Base-by-base conservation (phyloP, 2,113 vertebrate genomes). In the Limnothrissa miodon region DNA sequence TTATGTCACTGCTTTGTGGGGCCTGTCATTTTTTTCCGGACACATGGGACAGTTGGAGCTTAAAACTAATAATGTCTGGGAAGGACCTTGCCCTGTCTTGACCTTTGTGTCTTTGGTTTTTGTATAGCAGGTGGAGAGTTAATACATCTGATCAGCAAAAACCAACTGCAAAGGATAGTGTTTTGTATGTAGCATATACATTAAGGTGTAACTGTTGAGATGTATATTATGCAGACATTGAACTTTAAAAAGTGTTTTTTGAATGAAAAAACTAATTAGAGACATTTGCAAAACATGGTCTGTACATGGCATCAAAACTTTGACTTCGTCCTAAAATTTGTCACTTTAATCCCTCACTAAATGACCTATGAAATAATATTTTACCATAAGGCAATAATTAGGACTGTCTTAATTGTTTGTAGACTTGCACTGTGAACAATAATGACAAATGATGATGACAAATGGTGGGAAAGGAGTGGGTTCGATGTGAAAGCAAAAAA, bases 1-100 rank as follows among this genome's bases (percentile, higher is more conserved):
- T 74, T 74, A 74, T 74, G 66, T 36, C 33, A 74, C 66, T 74
- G 0, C 66, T 36, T 33, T 74, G 66, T 15, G 29, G 66, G 13
- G 66, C 13, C 29, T 74, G 29, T 19, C 1, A 36, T 36, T 17
- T 74, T 74, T 66, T 66, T 70, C 36, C 17, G 25, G n/a, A 1
- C 66, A 74, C 66, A 74, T 36, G 66, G 66, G 66, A 74, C 66
- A 74, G 66, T 74, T 74, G 66, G 66, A 74, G 66, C 66, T 74
- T 74, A 74, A 36, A 74, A 10, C 66, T 74, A 36, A 74, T 74
- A 74, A 74, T 74, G 66, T 74, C 66, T 74, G 66, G 66, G 66
- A 39, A 33, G 29, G 66, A 36, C 36, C 66, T 74, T 74, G 9
- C 66, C 66, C 13, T 36, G 13, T 36, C 66, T 74, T 74, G 66